phyloP scores from a whole-genome alignment of 2,113 vertebrate genomes.

The Strix uralensis region DNA sequence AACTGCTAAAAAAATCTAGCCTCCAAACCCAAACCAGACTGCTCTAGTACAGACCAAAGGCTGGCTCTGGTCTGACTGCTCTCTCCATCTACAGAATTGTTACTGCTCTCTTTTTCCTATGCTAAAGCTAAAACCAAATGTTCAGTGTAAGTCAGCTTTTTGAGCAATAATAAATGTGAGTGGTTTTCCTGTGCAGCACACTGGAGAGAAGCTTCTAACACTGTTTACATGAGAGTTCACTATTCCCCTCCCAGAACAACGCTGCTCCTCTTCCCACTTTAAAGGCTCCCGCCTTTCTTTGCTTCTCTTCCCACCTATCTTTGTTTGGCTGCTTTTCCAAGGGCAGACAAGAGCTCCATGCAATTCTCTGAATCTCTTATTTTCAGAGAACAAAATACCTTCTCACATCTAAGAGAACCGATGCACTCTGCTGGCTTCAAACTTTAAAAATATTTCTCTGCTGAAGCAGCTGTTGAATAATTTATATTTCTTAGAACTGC shows the following conservation, averaged over 20 bases:
- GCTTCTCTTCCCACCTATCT: neutral
- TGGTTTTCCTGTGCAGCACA: neutral
- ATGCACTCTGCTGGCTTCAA: neutral
- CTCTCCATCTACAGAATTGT: neutral
- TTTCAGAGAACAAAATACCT: neutral
- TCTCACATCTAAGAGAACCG: neutral
- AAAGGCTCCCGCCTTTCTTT: neutral
- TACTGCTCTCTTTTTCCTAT: neutral
- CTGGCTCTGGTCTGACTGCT: neutral
- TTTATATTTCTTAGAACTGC: constrained; percentile 50
- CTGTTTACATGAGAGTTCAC: neutral
- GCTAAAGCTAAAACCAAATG: neutral
- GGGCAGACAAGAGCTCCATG: neutral
- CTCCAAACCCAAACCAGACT: neutral
- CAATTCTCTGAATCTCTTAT: neutral
- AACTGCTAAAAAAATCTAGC: neutral
- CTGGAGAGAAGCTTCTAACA: neutral
- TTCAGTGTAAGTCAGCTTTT: neutral
- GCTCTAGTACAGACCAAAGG: neutral
- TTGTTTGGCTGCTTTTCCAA: constrained; percentile 19
- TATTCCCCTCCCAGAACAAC: neutral
- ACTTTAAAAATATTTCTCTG: neutral
- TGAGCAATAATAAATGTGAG: neutral
- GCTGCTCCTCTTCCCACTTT: neutral
- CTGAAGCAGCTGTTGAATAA: constrained; percentile 40